Conservation (phyloP, 2,888 invertebrate species). For the Agrotis segetum region DNA sequence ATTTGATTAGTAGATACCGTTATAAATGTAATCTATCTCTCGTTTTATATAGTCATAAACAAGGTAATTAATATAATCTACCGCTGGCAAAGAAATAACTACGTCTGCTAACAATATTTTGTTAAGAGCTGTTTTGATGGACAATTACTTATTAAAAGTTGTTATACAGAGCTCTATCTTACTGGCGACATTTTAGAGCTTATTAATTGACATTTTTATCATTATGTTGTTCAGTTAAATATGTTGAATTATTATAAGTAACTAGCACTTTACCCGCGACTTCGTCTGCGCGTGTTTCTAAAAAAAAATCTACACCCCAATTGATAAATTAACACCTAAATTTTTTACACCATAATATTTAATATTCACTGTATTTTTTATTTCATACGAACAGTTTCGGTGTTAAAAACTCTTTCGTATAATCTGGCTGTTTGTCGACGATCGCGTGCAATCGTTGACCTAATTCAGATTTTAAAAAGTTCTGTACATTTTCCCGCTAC, state of each 20-base stretch:
- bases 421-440: constrained; percentile 69
- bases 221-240: constrained; percentile 24
- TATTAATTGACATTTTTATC: constrained; percentile 15
- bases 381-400: constrained; percentile 42
- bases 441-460: constrained; percentile 75
- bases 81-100: constrained; percentile 25
- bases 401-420: constrained; percentile 66
- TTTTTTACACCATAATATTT: too few relatives aligned
- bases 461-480: constrained; percentile 75
- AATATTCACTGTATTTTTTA: constrained; percentile 12
- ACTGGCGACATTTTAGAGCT: constrained; percentile 39
- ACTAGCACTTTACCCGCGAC: too few relatives aligned
- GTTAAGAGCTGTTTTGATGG: constrained; percentile 41
- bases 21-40: constrained; percentile 31
- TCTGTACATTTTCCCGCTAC: constrained; percentile 63
- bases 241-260: too few relatives aligned
- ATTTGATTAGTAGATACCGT: constrained; percentile 9
- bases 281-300: too few relatives aligned
- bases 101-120: constrained; percentile 44
- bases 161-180: constrained; percentile 45
- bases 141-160: constrained; percentile 41
- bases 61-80: constrained; percentile 42
- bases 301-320: background rate
- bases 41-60: constrained; percentile 37
- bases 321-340: background rate